Evolutionary conservation across 2,888 invertebrate genomes (phyloP).

Genomic region (Agrochola lychnidis): DNA sequence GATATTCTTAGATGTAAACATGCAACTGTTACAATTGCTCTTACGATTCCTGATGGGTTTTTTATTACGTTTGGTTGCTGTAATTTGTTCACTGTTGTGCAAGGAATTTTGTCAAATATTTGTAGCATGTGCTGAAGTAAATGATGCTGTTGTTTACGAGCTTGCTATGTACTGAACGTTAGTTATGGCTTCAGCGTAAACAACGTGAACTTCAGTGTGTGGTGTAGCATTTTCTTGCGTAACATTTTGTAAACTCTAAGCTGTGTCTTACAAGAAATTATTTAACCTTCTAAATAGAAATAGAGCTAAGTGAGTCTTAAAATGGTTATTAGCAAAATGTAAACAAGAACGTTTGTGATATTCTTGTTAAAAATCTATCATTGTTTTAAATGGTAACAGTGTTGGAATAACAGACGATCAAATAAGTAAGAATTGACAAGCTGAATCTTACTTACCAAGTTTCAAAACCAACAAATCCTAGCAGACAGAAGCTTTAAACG

Average conservation of each 20-base stretch:
- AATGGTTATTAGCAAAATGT: background rate
- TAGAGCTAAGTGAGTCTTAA: background rate
- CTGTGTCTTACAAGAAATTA: background rate
- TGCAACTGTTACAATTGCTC: slow-evolving; percentile 62
- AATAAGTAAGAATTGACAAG: slow-evolving; percentile 13
- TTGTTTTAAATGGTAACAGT: background rate
- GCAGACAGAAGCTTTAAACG: slow-evolving; percentile 10
- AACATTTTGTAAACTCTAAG: background rate
- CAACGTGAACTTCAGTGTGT: slow-evolving; percentile 4
- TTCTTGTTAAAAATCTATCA: slow-evolving; percentile 1
- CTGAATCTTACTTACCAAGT: background rate
- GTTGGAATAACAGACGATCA: background rate
- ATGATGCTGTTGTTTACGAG: slow-evolving; percentile 40
- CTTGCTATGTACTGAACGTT: slow-evolving; percentile 5
- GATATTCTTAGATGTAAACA: slow-evolving; percentile 79
- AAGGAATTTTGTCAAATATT: slow-evolving; percentile 50
- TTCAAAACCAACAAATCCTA: background rate
- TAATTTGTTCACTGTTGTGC: slow-evolving; percentile 34
- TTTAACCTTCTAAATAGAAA: slow-evolving; percentile 5
- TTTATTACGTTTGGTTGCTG: slow-evolving; percentile 47
- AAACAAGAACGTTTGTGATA: background rate
- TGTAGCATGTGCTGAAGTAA: slow-evolving; percentile 6
- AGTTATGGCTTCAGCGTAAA: slow-evolving; percentile 19
- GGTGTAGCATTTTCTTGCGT: slow-evolving; percentile 19
- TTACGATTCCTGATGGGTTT: slow-evolving; percentile 61